These are phyloP conservation scores for Erynnis tages DNA, from an alignment of 2,888 invertebrate genomes.

Conservation along the genomic window DNA sequence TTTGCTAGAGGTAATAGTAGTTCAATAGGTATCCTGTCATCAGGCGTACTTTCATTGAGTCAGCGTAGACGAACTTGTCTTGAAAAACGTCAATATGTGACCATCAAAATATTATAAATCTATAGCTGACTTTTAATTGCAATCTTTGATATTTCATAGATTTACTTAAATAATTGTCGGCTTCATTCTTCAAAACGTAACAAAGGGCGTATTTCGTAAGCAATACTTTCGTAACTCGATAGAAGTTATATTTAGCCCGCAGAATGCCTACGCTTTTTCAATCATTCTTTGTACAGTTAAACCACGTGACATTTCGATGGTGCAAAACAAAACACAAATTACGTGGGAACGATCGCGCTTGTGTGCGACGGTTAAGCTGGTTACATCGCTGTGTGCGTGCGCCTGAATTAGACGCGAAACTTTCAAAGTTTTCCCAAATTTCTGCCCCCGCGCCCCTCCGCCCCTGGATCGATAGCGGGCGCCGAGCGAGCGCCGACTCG, in stretches of 20 bases:
- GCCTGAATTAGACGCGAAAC: conserved; percentile 82
- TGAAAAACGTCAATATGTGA: too few species aligned
- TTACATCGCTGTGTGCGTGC: conserved; percentile 72
- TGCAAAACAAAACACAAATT: conserved; percentile 71
- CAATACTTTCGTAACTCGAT: background rate
- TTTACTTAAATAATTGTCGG: too few species aligned
- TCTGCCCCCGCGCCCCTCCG: conserved; percentile 63
- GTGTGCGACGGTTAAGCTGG: conserved; percentile 61
- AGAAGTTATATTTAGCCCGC: too few species aligned
- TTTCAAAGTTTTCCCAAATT: conserved; percentile 82
- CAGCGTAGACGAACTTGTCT: too few species aligned
- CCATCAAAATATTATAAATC: too few species aligned
- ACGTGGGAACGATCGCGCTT: conserved; percentile 52
- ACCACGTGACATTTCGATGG: conserved; percentile 71
- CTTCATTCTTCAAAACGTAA: too few species aligned
- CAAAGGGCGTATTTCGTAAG: too few species aligned
- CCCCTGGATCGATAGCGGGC: conserved; percentile 72
- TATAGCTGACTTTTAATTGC: too few species aligned
- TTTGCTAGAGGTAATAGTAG: too few species aligned
- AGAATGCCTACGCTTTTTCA: background rate
- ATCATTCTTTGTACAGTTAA: background rate
- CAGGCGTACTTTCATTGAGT: too few species aligned
- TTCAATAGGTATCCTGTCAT: too few species aligned
- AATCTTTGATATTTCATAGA: too few species aligned
- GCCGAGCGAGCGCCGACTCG: conserved; percentile 63